phyloP scores from a whole-genome alignment of 2,113 vertebrate species.

The Hassar affinis region DNA sequence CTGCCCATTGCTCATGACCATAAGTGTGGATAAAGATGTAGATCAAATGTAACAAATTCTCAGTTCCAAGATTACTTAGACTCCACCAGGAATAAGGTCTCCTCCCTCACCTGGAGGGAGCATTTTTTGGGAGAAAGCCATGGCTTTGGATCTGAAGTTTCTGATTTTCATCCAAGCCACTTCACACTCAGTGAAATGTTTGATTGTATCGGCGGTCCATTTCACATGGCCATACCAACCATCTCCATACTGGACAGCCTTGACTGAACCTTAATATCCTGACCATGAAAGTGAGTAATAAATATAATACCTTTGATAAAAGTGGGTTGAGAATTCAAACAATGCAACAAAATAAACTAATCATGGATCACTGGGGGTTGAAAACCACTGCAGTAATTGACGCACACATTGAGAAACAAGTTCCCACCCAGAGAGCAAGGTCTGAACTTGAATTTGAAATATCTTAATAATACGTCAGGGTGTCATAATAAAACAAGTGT shows the following conservation, averaged over 20 bases:
- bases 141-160: not conserved
- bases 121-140: not conserved
- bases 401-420: not conserved
- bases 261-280: not conserved
- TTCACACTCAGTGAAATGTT: not conserved
- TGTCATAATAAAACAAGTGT: not conserved
- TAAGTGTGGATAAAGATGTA: not conserved
- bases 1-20: not conserved
- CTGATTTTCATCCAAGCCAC: not conserved
- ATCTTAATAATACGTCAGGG: not conserved
- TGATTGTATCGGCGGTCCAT: not conserved
- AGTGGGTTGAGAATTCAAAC: not conserved
- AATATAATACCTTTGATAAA: not conserved
- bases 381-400: not conserved
- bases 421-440: not conserved
- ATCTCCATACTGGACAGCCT: not conserved
- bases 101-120: not conserved
- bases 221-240: not conserved
- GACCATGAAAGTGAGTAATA: not conserved
- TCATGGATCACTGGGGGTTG: not conserved
- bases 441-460: not conserved
- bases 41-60: not conserved
- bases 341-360: not conserved
- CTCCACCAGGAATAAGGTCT: not conserved
- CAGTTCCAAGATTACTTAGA: not conserved